Base-by-base conservation (phyloP, 1,140 invertebrate genomes). In the Megalopta genalis region DNA sequence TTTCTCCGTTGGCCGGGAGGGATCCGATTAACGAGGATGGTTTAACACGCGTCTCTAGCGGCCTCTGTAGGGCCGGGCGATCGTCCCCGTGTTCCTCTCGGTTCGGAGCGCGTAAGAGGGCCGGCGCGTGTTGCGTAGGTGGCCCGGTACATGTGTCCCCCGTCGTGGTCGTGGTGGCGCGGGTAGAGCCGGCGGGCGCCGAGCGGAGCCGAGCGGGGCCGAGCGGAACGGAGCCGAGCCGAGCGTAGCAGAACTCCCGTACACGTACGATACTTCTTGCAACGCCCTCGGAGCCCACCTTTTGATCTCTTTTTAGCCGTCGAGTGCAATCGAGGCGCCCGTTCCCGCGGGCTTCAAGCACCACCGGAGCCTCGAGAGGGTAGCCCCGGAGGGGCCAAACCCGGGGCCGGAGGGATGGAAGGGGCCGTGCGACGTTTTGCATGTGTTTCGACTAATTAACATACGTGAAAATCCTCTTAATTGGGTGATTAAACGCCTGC, bases 371-470 rank as follows among this genome's bases (percentile, higher is more conserved):
- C 65, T 77, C 73, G 42, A 78, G 68, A 78, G 76, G 76, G 46
- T 67, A 62, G 66, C 60, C 54, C n/a, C 46, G 62, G 68, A 37
- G 60, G 65, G n/a, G 7, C 8, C 23, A 23, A 14, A 4, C 46
- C 42, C 10, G 42, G n/a, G 10, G 57, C n/a, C 23, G 52, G 16
- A 27, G 27, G 39, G 46, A 21, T 6, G 69, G 25, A 60, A 52
- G 57, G 32, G 71, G 23, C n/a, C 27, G 32, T 6, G 27, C 12
- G 82, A 87, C 83, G 83, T 87, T 87, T 90, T 88, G 90, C 90
- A 89, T 85, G 88, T 90, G 87, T 90, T 90, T 88, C 80, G 85
- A 88, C 89, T 91, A 91, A 91, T 91, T 91, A 91, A 90, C 90
- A 91, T 90, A 91, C 89, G 88, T 88, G 89, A 89, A 90, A 91